Evolutionary conservation across 2,113 vertebrate genomes (phyloP).

Genomic region (Clarias magur): DNA sequence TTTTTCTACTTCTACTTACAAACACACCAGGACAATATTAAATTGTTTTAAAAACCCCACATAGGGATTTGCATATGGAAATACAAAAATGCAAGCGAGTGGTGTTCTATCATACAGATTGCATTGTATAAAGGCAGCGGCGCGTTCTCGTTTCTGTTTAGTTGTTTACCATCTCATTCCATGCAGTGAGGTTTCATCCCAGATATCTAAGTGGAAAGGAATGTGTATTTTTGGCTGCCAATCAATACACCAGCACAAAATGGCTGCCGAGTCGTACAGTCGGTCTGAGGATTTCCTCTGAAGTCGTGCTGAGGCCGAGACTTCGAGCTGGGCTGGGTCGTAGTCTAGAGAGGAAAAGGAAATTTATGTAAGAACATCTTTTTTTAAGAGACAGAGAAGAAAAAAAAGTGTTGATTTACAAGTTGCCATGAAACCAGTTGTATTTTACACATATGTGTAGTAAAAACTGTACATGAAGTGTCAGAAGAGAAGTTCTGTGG

Average conservation of each 20-base stretch:
- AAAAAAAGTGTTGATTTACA: conserved; percentile 3
- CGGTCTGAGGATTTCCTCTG: conserved; percentile 40
- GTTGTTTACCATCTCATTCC: neutral
- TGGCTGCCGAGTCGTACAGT: conserved; percentile 42
- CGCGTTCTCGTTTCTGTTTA: neutral
- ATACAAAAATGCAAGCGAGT: conserved; percentile 2
- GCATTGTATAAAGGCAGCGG: neutral
- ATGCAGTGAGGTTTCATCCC: neutral
- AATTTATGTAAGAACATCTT: conserved; percentile 41
- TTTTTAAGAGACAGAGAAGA: neutral
- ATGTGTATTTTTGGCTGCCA: conserved; percentile 32
- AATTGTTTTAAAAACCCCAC: neutral
- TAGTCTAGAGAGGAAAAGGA: conserved; percentile 41
- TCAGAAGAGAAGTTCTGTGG: neutral
- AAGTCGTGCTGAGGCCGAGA: conserved; percentile 29
- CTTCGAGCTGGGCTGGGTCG: conserved; percentile 25
- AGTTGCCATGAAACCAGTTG: neutral
- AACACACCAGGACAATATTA: neutral
- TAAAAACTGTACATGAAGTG: neutral
- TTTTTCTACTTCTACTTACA: neutral
- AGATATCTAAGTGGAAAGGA: conserved; percentile 14
- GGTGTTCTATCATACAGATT: neutral
- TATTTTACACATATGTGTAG: neutral
- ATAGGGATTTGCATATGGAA: conserved; percentile 25
- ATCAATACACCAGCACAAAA: conserved; percentile 42